A percentile compares a stretch with the other conserved stretches of the same genome.
Evolutionary conservation across 2,888 invertebrate species (phyloP).

Genomic region (Neelides folsomi): DNA sequence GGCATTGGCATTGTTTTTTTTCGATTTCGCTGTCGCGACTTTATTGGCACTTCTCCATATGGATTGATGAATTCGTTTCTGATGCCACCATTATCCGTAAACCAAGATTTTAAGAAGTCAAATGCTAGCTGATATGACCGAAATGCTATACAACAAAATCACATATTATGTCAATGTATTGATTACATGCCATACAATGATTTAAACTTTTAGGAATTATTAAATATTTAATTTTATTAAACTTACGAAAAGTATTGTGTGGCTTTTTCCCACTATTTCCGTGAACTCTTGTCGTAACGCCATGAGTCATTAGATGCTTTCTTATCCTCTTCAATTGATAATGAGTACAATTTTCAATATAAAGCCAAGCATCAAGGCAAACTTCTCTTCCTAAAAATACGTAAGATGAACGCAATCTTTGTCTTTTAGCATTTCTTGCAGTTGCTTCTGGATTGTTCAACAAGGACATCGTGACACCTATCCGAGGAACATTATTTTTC

Average conservation of each 20-base stretch:
- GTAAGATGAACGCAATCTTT: conserved; percentile 58
- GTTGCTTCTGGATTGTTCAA: conserved; percentile 57
- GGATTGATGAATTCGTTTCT: background rate
- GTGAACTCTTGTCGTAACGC: conserved; percentile 62
- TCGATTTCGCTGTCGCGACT: conserved; percentile 36
- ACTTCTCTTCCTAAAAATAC: conserved; percentile 64
- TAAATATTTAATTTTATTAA: conserved; percentile 40
- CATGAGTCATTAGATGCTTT: conserved; percentile 64
- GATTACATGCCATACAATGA: too few species aligned
- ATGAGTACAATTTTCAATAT: conserved; percentile 64
- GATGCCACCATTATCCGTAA: conserved; percentile 34
- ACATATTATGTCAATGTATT: too few species aligned
- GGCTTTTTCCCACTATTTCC: conserved; percentile 55
- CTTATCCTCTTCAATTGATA: conserved; percentile 63
- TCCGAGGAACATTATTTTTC: too few species aligned
- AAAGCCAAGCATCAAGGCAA: conserved; percentile 63
- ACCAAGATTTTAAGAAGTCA: conserved; percentile 58
- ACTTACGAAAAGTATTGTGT: conserved; percentile 54
- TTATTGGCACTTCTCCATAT: conserved; percentile 40
- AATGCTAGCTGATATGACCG: conserved; percentile 55
- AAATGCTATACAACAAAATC: conserved; percentile 38
- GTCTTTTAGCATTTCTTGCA: conserved; percentile 55
- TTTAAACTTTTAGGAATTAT: too few species aligned
- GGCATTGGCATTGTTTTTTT: conserved; percentile 31
- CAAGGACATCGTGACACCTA: conserved; percentile 61